Evolutionary conservation across 2,888 invertebrate genomes (phyloP), one percentile per base, ranked within the genome.

Genomic region (Pyrrhosoma nymphula): DNA sequence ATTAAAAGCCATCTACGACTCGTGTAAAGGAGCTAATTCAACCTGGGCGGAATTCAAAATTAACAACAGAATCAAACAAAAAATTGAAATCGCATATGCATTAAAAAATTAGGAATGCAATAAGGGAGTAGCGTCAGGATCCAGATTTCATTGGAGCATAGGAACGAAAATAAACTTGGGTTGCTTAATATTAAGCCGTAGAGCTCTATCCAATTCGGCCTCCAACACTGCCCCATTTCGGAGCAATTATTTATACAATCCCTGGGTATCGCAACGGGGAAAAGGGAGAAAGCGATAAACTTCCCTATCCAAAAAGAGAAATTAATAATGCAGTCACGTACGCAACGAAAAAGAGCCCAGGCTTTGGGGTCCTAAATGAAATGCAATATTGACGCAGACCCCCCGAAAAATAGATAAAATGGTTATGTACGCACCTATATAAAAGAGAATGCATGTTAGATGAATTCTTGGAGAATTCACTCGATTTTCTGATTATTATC

Each of bases 271-370:
- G 35, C 82, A 82, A 82, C 35, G 82, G 82, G 35, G 26, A 75
- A 82, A 35, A 16, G 82, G 35, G 82, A 82, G 82, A 82, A 82
- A 82, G 82, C 30, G 82, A 35, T 82, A 82, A 82, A 82, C 26
- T 82, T 82, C 82, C 82, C 82, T 4, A 82, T 82, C 82, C 82
- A 35, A 35, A 82, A 35, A 82, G 82, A 82, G 82, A 82, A 82
- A 82, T 82, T 82, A 82, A 82, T 82, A 82, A 82, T 82, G 82
- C 82, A 82, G 82, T 82, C 82, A 82, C 82, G 82, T 82, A 82
- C 82, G 82, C 16, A 82, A 82, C 35, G 82, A 35, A 35, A 82
- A 82, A 82, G 35, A 82, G 82, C 30, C 35, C 82, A 14, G 82
- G 82, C 10, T 69, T 35, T 82, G 16, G 35, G 82, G 82, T 35